Conservation (phyloP, 2,113 vertebrate genomes). For the Elgaria multicarinata region DNA sequence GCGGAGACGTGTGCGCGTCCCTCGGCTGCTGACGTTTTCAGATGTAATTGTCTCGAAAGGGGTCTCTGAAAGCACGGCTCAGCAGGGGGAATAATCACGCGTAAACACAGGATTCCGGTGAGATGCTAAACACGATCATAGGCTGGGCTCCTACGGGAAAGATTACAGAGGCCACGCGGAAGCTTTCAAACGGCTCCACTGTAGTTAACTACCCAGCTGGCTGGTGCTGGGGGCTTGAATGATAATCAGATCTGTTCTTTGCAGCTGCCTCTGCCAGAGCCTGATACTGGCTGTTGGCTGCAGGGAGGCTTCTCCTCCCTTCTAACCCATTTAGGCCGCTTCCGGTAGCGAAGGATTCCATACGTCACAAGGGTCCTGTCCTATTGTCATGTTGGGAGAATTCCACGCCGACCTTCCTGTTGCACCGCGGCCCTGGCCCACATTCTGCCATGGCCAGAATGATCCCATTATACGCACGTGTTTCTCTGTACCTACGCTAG, state of each 20-base stretch:
- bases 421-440: no score
- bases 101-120: not conserved
- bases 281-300: not conserved
- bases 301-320: not conserved
- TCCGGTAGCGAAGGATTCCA: not conserved
- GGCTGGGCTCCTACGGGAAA: not conserved
- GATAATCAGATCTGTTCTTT: not conserved
- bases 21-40: not conserved
- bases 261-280: not conserved
- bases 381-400: not conserved
- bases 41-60: not conserved
- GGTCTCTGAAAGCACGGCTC: not conserved
- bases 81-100: not conserved
- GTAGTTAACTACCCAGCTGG: not conserved
- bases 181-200: not conserved
- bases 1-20: not conserved
- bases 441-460: not conserved
- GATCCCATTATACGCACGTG: not conserved
- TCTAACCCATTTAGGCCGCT: not conserved
- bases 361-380: not conserved
- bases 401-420: not conserved
- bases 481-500: no score
- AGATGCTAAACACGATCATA: not conserved
- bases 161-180: not conserved
- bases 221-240: not conserved